Evolutionary conservation across 2,888 invertebrate species (phyloP).

Genomic region (Nephrocerus scutellatus): DNA sequence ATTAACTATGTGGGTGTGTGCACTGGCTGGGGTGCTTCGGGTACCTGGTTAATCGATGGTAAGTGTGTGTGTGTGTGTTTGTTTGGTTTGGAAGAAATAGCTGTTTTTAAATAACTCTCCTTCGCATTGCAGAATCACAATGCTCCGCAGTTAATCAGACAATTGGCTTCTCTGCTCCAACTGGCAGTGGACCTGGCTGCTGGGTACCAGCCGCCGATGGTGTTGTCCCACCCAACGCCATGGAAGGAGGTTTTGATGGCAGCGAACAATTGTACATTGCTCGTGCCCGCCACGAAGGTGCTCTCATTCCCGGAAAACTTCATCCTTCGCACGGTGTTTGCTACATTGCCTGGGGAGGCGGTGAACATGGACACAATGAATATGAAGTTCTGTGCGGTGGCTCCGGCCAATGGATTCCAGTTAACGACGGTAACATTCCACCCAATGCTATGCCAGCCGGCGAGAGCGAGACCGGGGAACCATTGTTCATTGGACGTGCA

Average conservation of each 20-base stretch:
- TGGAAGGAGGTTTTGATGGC: slow-evolving; percentile 58
- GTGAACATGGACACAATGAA: slow-evolving; percentile 58
- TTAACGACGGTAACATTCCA: slow-evolving; percentile 58
- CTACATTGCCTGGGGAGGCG: slow-evolving; percentile 72
- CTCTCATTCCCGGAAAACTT: slow-evolving; percentile 70
- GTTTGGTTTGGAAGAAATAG: background rate
- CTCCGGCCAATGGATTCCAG: slow-evolving; percentile 60
- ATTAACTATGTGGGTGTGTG: slow-evolving; percentile 72
- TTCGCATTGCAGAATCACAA: slow-evolving; percentile 26
- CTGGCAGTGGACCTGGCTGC: slow-evolving; percentile 43
- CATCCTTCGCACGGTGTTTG: slow-evolving; percentile 60
- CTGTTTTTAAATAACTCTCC: background rate
- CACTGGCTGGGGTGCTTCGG: slow-evolving; percentile 80
- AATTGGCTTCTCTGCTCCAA: slow-evolving; percentile 34
- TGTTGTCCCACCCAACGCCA: slow-evolving; percentile 64
- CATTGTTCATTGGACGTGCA: slow-evolving; percentile 70
- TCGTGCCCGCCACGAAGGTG: slow-evolving; percentile 63
- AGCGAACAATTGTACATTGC: slow-evolving; percentile 57
- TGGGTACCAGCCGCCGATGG: slow-evolving; percentile 59
- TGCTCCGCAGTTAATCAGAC: slow-evolving; percentile 22
- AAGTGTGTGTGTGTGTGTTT: slow-evolving; percentile 25
- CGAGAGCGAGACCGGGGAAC: slow-evolving; percentile 69
- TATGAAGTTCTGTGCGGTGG: slow-evolving; percentile 64
- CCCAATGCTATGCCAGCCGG: slow-evolving; percentile 68
- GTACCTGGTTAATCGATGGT: slow-evolving; percentile 78